Base-by-base conservation (phyloP, 1,140 invertebrate species). In the Brachionus koreanus region DNA sequence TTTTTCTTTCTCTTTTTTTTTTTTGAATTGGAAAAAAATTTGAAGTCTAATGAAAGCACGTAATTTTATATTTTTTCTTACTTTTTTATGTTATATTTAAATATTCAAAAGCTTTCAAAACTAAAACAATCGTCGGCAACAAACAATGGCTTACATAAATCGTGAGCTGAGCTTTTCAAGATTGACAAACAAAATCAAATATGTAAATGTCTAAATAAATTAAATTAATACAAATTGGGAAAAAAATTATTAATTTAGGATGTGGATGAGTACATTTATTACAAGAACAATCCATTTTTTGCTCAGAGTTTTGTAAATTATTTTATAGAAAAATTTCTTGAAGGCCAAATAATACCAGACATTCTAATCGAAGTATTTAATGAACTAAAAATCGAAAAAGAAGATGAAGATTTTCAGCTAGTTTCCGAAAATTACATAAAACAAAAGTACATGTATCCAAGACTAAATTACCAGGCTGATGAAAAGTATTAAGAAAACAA, bases 101-200 rank as follows among this genome's bases (percentile, higher is more conserved):
- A 65, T 65, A 65, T 65, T 65, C 33, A 37, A 65, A 65, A 65
- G 63, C 63, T 65, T 65, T 33, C 25, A 0, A 33, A 65, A 65
- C 63, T 65, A 65, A 65, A 65, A 65, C 25, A 33, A 65, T 57
- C 6, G 49, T 57, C 49, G 16, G 49, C 49, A 57, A 57, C 63
- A 72, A 72, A 72, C 33, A 43, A 43, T 74, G 69, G 69, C 69
- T 74, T 46, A 69, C 37, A 42, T 77, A 57, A 79, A 79, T n/a
- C 76, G 76, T 61, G 46, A 57, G 49, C 49, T 43, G 6, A 79
- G 37, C 37, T 79, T 79, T 79, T 37, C 49, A 23, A 79, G 46
- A 29, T 65, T 79, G 25, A 61, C 76, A 23, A 79, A 79, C 39
- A 79, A 79, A 42, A 79, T 79, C 12, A 65, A 57, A 61, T 65